Evolutionary conservation across 2,888 invertebrate species (phyloP).

Genomic region (Syritta pipiens): DNA sequence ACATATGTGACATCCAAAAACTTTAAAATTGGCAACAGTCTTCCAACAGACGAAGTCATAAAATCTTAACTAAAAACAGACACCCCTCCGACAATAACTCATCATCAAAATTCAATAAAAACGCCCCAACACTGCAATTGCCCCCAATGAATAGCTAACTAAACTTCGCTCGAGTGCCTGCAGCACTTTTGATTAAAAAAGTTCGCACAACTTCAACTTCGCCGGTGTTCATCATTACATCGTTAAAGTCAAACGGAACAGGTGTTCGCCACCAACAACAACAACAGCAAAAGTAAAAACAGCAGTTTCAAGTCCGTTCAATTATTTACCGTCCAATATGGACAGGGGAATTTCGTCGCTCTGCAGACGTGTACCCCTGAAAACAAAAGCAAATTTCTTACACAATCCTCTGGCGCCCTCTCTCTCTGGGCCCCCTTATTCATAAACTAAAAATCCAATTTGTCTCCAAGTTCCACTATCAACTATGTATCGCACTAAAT

Average conservation of each 20-base stretch:
- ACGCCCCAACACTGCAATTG: neutral
- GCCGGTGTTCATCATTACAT: conserved; percentile 38
- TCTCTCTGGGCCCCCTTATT: conserved; percentile 6
- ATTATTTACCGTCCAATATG: conserved; percentile 30
- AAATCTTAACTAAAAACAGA: no score
- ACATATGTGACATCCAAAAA: no score
- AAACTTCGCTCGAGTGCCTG: neutral
- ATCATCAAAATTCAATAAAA: neutral
- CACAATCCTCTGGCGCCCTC: neutral
- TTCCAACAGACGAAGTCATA: no score
- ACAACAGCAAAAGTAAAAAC: no score
- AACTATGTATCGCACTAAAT: conserved; percentile 53
- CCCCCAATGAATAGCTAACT: conserved; percentile 6
- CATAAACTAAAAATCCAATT: conserved; percentile 56
- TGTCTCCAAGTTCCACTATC: conserved; percentile 50
- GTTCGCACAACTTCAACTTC: conserved; percentile 8
- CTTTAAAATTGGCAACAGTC: no score
- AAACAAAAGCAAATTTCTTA: conserved; percentile 1
- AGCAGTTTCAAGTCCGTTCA: conserved; percentile 8
- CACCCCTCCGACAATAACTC: no score
- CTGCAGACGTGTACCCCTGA: neutral
- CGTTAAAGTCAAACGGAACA: conserved; percentile 31
- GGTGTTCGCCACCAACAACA: conserved; percentile 22
- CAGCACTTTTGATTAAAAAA: conserved; percentile 42
- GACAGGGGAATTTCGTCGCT: neutral